These are phyloP conservation scores for Clamator glandarius DNA, from an alignment of 2,797 vertebrate genomes.

Conservation along the genomic window DNA sequence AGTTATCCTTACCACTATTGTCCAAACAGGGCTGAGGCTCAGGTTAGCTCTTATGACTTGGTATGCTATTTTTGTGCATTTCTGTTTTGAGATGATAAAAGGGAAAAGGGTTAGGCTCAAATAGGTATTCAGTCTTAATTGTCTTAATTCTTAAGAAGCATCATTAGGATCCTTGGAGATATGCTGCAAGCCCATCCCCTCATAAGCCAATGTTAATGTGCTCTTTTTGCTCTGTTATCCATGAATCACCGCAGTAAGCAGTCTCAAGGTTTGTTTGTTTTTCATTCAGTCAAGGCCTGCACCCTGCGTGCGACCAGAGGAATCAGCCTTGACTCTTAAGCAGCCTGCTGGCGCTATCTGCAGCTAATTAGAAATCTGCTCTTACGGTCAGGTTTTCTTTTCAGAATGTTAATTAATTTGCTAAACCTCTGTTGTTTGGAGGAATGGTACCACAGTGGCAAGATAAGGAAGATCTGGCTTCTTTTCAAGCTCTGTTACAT, in stretches of 20 bases:
- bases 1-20: not conserved
- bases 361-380: slow-evolving; percentile 31
- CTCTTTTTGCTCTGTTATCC: not conserved
- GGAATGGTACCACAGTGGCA: not conserved
- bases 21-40: not conserved
- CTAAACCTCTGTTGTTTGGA: slow-evolving; percentile 9
- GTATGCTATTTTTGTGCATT: not conserved
- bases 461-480: slow-evolving; percentile 9
- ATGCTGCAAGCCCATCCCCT: not conserved
- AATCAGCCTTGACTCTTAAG: not conserved
- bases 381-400: not conserved
- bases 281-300: accelerated
- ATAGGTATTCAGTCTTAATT: accelerated
- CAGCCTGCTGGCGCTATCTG: not conserved
- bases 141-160: not conserved
- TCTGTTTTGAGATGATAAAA: not conserved
- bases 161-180: not conserved
- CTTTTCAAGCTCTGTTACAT: not conserved
- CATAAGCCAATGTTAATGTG: not conserved
- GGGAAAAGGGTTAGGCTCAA: not conserved
- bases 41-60: not conserved
- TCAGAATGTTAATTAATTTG: slow-evolving; percentile 58
- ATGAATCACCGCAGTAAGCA: not conserved
- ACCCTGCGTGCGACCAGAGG: not conserved
- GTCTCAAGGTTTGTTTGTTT: not conserved